A percentile compares a stretch with the other conserved stretches of the same genome.
phyloP scores from a whole-genome alignment of 2,113 vertebrate species.

The Pluvianellus socialis region DNA sequence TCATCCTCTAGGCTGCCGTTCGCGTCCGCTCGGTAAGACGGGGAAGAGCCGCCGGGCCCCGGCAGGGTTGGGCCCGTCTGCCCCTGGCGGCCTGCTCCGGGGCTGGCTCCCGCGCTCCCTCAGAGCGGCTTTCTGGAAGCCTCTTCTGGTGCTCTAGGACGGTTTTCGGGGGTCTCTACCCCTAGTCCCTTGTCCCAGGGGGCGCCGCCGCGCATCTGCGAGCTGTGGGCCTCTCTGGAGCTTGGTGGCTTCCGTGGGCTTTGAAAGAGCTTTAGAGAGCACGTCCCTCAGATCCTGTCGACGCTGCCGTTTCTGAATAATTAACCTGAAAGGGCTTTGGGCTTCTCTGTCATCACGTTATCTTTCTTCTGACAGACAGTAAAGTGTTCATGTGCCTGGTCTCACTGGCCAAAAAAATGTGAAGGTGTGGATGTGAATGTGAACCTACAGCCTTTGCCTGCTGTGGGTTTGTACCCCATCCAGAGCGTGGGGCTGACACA shows the following conservation, averaged over 20 bases:
- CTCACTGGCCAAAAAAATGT: neutral
- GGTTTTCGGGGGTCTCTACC: fast-evolving
- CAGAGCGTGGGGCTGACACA: fast-evolving
- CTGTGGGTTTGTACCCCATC: neutral
- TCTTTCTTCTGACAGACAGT: neutral
- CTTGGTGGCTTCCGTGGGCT: fast-evolving
- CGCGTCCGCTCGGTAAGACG: neutral
- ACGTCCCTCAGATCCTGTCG: neutral
- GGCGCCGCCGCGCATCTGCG: fast-evolving
- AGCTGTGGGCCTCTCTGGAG: neutral
- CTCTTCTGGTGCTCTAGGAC: fast-evolving
- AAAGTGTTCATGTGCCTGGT: neutral
- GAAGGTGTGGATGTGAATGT: neutral
- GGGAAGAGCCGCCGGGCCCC: neutral
- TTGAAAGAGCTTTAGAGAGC: neutral
- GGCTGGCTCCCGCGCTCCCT: neutral
- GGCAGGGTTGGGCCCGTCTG: neutral
- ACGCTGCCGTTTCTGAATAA: neutral
- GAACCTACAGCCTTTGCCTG: fast-evolving
- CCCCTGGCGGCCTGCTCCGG: neutral
- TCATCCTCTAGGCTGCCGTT: fast-evolving
- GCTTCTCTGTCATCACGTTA: fast-evolving
- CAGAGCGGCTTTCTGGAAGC: no score
- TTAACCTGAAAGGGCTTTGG: neutral
- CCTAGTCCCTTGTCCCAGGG: neutral